Evolutionary conservation across 2,113 vertebrate species (phyloP).

Genomic region (Puma concolor): DNA sequence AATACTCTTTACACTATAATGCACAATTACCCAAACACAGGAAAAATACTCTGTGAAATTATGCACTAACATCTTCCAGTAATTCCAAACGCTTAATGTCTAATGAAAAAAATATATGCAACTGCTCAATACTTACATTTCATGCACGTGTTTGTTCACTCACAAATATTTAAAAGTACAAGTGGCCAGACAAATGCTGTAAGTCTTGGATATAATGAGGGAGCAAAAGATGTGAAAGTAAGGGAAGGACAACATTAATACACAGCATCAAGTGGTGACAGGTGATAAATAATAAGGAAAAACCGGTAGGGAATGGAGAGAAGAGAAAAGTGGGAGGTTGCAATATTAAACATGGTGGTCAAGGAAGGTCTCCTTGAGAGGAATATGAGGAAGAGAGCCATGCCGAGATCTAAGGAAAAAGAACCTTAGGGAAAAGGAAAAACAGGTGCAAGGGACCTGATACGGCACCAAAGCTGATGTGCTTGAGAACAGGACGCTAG

Average conservation of each 20-base stretch:
- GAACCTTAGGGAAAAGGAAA: neutral
- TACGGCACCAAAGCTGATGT: neutral
- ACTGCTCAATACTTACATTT: neutral
- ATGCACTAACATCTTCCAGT: neutral
- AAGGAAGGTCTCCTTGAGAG: neutral
- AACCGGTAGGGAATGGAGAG: neutral
- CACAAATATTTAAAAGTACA: neutral
- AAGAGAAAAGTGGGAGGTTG: neutral
- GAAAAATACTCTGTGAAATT: neutral
- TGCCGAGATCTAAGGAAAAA: neutral
- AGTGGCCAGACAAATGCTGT: neutral
- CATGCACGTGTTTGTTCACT: neutral
- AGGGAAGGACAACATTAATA: neutral
- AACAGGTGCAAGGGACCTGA: neutral
- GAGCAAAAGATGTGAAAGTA: neutral
- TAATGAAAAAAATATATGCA: neutral
- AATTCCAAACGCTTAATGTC: neutral
- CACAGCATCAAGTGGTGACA: neutral
- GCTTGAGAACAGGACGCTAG: neutral
- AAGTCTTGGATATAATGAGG: neutral
- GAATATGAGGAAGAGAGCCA: neutral
- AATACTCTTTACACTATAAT: neutral
- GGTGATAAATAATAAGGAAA: neutral
- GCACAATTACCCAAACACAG: neutral
- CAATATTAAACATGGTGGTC: neutral